Percentiles rank a stretch among this genome's conserved stretches.
These are phyloP conservation scores for Tachyglossus aculeatus DNA, from an alignment of 2,797 vertebrate species.

Conservation along the genomic window DNA sequence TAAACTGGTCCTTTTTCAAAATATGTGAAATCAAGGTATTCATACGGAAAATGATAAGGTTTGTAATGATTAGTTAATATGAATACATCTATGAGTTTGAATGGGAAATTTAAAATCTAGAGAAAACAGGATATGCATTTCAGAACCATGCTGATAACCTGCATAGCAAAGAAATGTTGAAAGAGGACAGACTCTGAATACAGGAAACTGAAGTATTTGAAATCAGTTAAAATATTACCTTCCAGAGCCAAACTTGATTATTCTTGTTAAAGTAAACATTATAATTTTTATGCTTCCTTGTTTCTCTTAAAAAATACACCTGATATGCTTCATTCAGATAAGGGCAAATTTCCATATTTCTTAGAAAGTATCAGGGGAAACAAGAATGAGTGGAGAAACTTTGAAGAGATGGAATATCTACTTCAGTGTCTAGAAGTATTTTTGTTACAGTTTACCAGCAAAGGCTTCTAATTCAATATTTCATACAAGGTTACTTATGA, in stretches of 20 bases:
- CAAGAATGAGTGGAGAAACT: slow-evolving; percentile 32
- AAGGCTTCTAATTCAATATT: slow-evolving; percentile 67
- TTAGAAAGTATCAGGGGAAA: slow-evolving; percentile 31
- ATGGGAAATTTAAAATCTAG: too few relatives aligned
- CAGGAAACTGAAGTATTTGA: too few relatives aligned
- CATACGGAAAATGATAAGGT: slow-evolving; percentile 34
- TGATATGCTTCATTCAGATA: too few relatives aligned
- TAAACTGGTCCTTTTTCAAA: background rate
- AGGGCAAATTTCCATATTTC: too few relatives aligned
- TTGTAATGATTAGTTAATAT: background rate
- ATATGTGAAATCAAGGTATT: slow-evolving; percentile 35
- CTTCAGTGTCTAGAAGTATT: slow-evolving; percentile 48
- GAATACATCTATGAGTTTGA: too few relatives aligned
- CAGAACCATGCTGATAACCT: too few relatives aligned
- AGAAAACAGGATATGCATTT: too few relatives aligned
- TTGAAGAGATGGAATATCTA: slow-evolving; percentile 40
- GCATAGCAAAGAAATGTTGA: too few relatives aligned
- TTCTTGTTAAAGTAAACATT: slow-evolving; percentile 28
- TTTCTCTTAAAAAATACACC: slow-evolving; percentile 36
- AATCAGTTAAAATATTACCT: slow-evolving; percentile 4
- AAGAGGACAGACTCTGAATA: too few relatives aligned
- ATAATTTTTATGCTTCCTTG: background rate
- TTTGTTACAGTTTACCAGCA: slow-evolving; percentile 60
- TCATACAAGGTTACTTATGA: slow-evolving; percentile 79
- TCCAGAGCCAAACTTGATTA: background rate